A percentile compares a stretch with the other conserved stretches of the same genome.
These are phyloP conservation scores for Nomada fabriciana DNA, from an alignment of 2,888 invertebrate genomes.

Conservation along the genomic window DNA sequence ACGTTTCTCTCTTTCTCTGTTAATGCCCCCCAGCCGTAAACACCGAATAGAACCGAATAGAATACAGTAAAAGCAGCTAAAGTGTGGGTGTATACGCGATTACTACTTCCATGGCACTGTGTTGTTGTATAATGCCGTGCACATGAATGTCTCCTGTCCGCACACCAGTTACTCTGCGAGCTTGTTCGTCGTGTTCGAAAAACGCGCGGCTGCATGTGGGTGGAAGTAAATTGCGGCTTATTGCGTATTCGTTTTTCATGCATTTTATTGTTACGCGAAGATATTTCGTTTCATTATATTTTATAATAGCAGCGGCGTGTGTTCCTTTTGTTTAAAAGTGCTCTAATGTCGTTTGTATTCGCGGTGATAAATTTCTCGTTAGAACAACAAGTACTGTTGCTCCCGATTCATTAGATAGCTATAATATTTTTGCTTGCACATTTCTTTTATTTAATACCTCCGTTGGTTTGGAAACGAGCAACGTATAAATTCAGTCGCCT, in stretches of 20 bases:
- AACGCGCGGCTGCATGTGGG: slow-evolving; percentile 13
- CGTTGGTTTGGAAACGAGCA: too few species aligned
- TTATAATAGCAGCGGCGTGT: too few species aligned
- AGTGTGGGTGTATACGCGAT: slow-evolving; percentile 64
- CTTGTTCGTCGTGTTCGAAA: slow-evolving; percentile 37
- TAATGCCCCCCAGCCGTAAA: slow-evolving; percentile 80
- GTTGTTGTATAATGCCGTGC: slow-evolving; percentile 37
- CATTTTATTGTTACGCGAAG: too few species aligned
- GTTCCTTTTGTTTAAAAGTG: too few species aligned
- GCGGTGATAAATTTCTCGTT: too few species aligned
- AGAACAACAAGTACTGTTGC: too few species aligned
- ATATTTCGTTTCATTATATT: too few species aligned
- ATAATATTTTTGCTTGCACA: too few species aligned
- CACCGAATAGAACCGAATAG: slow-evolving; percentile 81
- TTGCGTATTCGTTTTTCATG: background rate
- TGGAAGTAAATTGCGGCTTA: slow-evolving; percentile 14
- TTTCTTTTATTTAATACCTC: too few species aligned
- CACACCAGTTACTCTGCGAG: slow-evolving; percentile 34
- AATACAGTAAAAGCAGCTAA: slow-evolving; percentile 78
- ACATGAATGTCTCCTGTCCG: slow-evolving; percentile 35
- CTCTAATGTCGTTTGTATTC: too few species aligned
- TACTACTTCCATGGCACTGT: slow-evolving; percentile 53
- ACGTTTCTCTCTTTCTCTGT: slow-evolving; percentile 69
- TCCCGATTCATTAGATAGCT: too few species aligned
- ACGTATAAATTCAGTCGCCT: background rate